Base-by-base conservation (phyloP, 1,140 invertebrate species). In the Aporrectodea caliginosa region DNA sequence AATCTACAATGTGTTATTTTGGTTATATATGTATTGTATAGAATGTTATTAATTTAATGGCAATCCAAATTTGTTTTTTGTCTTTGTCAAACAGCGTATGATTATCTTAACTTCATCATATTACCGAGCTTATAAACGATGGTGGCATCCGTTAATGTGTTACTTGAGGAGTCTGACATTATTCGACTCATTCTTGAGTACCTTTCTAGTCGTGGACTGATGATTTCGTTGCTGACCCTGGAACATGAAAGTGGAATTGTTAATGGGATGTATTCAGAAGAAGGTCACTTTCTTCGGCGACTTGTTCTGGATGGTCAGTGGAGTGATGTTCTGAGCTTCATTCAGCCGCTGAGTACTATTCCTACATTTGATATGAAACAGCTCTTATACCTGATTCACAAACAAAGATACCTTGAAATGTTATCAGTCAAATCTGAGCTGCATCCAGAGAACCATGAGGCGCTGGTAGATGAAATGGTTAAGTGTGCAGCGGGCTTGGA, bases 261-360 rank as follows among this genome's bases (percentile, higher is more conserved):
- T 85, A 99, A 98, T 89, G 95, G 91, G 29, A 92, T 85, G 89
- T 95, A 89, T 92, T 93, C 90, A 89, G 95, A 98, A 87, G 97
- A 98, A 87, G 92, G 97, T 0, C 90, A 98, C 0, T 98, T 98
- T 87, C 90, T 98, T 1, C 91, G 97, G 16, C 96, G 89, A 82
- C 84, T 98, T 14, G 97, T 98, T 82, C 91, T 98, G 16, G 97
- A 98, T 88, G 97, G 97, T 31, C 95, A 98, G 89, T 98, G 97
- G 97, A 96, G 98, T 88, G 96, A 98, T 88, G 95, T 94, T 0
- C 89, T 98, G 27, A 95, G 98, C 85, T 99, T 98, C 88, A 93
- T 98, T 75, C 95, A 98, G 88, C 97, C 97, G 0, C 89, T 99
- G n/a, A 91, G 92, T 1, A 88, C 82, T 16, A 81, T 95, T 0